Evolutionary conservation across 2,888 invertebrate species (phyloP).

Genomic region (Caenorhabditis plicata): DNA sequence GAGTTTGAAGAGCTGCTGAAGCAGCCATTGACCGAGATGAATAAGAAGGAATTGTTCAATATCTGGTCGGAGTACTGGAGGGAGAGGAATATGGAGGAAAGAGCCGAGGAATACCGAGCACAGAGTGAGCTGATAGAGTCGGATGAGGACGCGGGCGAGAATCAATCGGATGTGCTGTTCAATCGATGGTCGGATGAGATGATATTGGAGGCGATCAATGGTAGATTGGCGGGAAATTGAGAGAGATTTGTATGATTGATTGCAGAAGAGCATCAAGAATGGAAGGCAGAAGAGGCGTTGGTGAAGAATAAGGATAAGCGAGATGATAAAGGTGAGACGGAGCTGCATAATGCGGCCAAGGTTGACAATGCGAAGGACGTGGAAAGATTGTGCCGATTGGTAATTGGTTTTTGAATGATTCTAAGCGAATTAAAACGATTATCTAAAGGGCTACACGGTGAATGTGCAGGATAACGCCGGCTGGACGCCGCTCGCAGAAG

Average conservation of each 20-base stretch:
- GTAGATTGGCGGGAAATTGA: neutral
- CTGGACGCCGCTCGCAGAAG: slow-evolving; percentile 54
- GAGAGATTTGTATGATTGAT: neutral
- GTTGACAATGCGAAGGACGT: slow-evolving; percentile 15
- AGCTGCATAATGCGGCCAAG: slow-evolving; percentile 41
- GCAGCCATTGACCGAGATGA: no score
- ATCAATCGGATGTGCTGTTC: slow-evolving; percentile 20
- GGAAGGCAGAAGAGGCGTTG: slow-evolving; percentile 2
- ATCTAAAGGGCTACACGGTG: slow-evolving; percentile 50
- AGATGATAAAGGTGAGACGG: slow-evolving; percentile 47
- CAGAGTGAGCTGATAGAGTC: slow-evolving; percentile 3
- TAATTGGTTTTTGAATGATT: slow-evolving; percentile 6
- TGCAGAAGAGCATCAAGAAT: slow-evolving; percentile 12
- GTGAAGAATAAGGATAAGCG: slow-evolving; percentile 3
- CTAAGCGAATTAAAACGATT: no score
- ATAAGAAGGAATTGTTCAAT: slow-evolving; percentile 10
- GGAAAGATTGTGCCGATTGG: slow-evolving; percentile 31
- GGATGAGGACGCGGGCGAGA: slow-evolving; percentile 18
- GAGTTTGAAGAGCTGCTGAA: slow-evolving; percentile 6
- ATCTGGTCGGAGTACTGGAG: slow-evolving; percentile 11
- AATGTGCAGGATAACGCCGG: slow-evolving; percentile 45
- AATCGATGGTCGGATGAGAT: slow-evolving; percentile 2
- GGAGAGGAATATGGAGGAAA: neutral
- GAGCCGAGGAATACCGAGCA: slow-evolving; percentile 2
- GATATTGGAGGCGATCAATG: slow-evolving; percentile 5